These are phyloP conservation scores for Potorous gilbertii DNA, from an alignment of 2,797 vertebrate species.

Conservation along the genomic window DNA sequence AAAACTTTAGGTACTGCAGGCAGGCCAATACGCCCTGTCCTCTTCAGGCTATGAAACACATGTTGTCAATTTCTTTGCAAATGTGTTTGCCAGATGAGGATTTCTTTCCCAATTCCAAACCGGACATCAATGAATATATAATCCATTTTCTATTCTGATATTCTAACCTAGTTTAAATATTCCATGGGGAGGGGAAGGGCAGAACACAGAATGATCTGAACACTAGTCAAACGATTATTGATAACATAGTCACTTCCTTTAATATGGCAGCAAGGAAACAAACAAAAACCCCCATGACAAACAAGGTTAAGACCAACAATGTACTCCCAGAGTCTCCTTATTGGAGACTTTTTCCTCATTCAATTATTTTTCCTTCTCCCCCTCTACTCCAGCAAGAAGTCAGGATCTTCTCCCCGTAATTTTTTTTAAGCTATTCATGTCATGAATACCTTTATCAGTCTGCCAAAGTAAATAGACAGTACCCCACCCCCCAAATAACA, in stretches of 20 bases:
- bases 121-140: background rate
- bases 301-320: background rate
- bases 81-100: background rate
- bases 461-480: background rate
- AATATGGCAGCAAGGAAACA: background rate
- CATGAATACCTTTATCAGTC: background rate
- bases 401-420: background rate
- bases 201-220: background rate
- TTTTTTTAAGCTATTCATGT: background rate
- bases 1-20: background rate
- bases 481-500: background rate
- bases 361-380: background rate
- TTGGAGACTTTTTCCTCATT: background rate
- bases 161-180: background rate
- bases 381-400: background rate
- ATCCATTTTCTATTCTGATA: slow-evolving; percentile 1
- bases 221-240: background rate
- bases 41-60: background rate
- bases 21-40: background rate
- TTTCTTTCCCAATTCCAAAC: background rate
- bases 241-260: background rate
- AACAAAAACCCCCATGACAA: background rate
- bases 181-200: background rate
- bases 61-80: background rate
- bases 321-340: background rate